Evolutionary conservation across 2,797 vertebrate genomes (phyloP).

Genomic region (Enteromius viviparus): DNA sequence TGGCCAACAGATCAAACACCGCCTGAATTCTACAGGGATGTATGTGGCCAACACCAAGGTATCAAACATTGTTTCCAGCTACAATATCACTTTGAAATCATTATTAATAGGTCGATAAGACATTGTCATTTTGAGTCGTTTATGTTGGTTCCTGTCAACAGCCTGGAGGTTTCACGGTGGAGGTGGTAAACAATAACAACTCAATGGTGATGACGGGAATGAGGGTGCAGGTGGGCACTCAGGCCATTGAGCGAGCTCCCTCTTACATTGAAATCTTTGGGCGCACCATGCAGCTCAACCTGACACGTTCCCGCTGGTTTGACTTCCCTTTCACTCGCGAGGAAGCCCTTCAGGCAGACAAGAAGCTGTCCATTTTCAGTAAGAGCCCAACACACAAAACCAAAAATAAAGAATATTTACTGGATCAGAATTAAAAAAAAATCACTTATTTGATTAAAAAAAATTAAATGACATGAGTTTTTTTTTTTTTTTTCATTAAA

Average conservation of each 20-base stretch:
- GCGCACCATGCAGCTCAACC: constrained; percentile 95
- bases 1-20: constrained; percentile 97
- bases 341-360: constrained; percentile 97
- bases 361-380: constrained; percentile 97
- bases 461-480: too few species aligned
- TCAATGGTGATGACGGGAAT: constrained; percentile 99
- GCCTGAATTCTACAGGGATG: constrained; percentile 98
- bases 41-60: constrained; percentile 99
- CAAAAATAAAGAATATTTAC: not conserved
- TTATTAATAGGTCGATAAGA: not conserved
- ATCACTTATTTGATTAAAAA: not conserved
- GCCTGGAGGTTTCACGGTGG: constrained; percentile 96
- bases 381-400: constrained; percentile 65
- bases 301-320: constrained; percentile 96
- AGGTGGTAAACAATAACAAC: constrained; percentile 95
- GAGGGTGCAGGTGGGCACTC: constrained; percentile 95
- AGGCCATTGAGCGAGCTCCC: constrained; percentile 93
- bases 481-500: too few species aligned
- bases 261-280: constrained; percentile 97
- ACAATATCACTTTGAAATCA: not conserved
- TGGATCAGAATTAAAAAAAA: not conserved
- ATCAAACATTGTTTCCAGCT: constrained; percentile 28
- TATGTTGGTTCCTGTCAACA: constrained; percentile 60
- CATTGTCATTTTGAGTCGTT: not conserved
- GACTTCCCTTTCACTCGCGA: constrained; percentile 97